phyloP scores from a whole-genome alignment of 2,113 vertebrate species.

The Andinoacara biseriatus region DNA sequence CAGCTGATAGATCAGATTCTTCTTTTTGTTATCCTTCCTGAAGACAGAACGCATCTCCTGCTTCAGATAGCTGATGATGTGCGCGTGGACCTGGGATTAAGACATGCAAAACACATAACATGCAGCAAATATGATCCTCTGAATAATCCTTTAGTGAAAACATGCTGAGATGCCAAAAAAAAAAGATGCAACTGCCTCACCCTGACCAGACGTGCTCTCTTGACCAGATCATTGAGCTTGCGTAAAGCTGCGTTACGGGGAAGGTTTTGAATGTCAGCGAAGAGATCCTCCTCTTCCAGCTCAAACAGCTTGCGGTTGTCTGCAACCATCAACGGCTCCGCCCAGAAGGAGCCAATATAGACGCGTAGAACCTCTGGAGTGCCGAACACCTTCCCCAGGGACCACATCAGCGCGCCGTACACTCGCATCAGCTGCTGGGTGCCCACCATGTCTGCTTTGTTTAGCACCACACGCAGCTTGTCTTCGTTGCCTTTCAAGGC shows the following conservation, averaged over 20 bases:
- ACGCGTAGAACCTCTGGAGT: slow-evolving; percentile 93
- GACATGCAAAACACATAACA: background rate
- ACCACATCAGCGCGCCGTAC: slow-evolving; percentile 96
- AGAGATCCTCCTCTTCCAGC: slow-evolving; percentile 92
- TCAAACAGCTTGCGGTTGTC: slow-evolving; percentile 91
- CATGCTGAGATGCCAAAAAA: background rate
- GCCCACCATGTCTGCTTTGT: slow-evolving; percentile 95
- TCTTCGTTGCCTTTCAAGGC: slow-evolving; percentile 92
- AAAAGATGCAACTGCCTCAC: slow-evolving; percentile 70
- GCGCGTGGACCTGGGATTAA: slow-evolving; percentile 85
- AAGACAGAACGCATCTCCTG: slow-evolving; percentile 93
- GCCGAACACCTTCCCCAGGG: slow-evolving; percentile 90
- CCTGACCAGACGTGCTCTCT: slow-evolving; percentile 89
- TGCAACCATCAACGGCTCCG: slow-evolving; percentile 87
- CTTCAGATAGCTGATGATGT: slow-evolving; percentile 92
- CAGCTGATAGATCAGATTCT: slow-evolving; percentile 89
- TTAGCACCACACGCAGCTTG: slow-evolving; percentile 94
- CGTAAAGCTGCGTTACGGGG: slow-evolving; percentile 89
- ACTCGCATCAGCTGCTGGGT: slow-evolving; percentile 96
- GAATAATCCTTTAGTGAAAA: background rate
- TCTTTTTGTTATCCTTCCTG: slow-evolving; percentile 93
- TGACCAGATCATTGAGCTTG: slow-evolving; percentile 93
- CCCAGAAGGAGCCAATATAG: slow-evolving; percentile 96
- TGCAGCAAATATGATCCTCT: background rate
- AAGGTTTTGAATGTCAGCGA: slow-evolving; percentile 91